Evolutionary conservation across 2,797 vertebrate genomes (phyloP), one percentile per base, ranked within the genome.

Genomic region (Oreonectes daqikongensis): DNA sequence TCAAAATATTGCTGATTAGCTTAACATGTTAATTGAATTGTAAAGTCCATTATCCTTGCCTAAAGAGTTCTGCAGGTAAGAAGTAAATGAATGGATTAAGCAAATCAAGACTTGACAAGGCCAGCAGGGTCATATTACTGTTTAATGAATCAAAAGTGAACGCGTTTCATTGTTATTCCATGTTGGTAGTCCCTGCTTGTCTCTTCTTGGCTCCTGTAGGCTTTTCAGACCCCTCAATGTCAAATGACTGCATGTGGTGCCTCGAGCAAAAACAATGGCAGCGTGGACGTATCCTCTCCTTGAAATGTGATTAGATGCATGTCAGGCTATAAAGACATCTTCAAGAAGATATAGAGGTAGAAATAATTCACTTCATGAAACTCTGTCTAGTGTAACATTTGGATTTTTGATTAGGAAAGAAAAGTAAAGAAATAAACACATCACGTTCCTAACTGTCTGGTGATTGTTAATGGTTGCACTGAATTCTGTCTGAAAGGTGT

Each of bases 41-140:
- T 30, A 18, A 53, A 42, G 48, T 15, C 57, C 35, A 53, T 70
- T 70, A 77, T 70, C 57, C 35, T 53, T 63, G 3, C 12, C 20
- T 18, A 53, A 52, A 61, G 67, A 69, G 55, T 70, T 44, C 55
- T 24, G 53, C 53, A 5, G 0, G 44, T 63, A 42, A 61, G 57
- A 77, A 63, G 67, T 70, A 70, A 77, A 70, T 77, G 20, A 70
- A 77, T 24, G 46, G 32, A 77, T 77, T 64, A 70, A 77, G 30
- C 18, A 18, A 70, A 70, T 64, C 55, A 53, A 77, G 57, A 46
- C 42, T 46, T 70, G 46, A 70, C 75, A 77, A 53, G 67, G 57
- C 57, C 67, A 77, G 59, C 10, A 50, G 57, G 75, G 67, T 63
- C 57, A 52, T 46, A 63, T 42, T 63, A 44, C 63, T 77, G 75